Conservation (phyloP, 2,113 vertebrate species). For the Corvus hawaiiensis region DNA sequence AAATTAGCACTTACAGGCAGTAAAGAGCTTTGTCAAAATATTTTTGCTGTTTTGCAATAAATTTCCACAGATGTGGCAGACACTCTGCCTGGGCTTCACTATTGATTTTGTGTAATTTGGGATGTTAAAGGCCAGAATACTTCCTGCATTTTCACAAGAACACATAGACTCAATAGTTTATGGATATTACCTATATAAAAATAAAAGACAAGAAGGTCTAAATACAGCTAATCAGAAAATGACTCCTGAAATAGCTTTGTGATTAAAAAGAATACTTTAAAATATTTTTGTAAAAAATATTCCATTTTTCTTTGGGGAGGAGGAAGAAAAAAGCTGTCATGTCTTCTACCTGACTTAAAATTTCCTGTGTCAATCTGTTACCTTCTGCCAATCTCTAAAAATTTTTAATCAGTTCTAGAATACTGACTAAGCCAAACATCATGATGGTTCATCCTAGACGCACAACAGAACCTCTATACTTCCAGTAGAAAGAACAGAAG, state of each 20-base stretch:
- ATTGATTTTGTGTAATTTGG: neutral
- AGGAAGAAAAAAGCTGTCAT: neutral
- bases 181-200: neutral
- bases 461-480: fast-evolving
- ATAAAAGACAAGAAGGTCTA: neutral
- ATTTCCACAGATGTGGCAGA: neutral
- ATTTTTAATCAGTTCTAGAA: neutral
- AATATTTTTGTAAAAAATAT: neutral
- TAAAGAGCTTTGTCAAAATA: neutral
- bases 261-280: neutral
- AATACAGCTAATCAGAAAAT: neutral
- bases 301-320: fast-evolving
- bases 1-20: neutral
- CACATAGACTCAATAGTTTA: neutral
- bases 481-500: neutral
- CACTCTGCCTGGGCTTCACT: neutral
- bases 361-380: neutral
- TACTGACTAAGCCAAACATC: neutral
- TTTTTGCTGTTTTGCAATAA: neutral
- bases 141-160: neutral
- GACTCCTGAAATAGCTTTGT: neutral
- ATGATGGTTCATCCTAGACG: neutral
- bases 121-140: neutral
- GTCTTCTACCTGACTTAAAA: neutral
- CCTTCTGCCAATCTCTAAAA: neutral